These are phyloP conservation scores for Sander vitreus DNA, from an alignment of 2,113 vertebrate species.

Conservation along the genomic window DNA sequence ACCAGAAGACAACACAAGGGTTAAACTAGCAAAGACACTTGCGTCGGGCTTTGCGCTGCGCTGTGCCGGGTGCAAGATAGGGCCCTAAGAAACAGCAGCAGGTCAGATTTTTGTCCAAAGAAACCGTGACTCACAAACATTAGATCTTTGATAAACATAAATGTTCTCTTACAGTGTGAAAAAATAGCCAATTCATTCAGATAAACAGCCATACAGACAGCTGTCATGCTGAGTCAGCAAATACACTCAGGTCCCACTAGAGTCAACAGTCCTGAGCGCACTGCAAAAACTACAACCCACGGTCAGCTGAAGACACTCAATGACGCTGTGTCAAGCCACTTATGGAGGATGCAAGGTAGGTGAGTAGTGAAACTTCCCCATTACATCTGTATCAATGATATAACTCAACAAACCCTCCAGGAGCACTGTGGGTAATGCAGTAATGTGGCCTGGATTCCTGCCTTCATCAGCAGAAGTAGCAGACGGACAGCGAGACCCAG, in stretches of 20 bases:
- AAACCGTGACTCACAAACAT: not conserved
- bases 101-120: not conserved
- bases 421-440: conserved; percentile 20
- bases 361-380: not conserved
- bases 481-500: conserved; percentile 30
- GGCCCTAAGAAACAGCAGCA: not conserved
- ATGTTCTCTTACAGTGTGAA: not conserved
- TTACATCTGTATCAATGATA: conserved; percentile 2
- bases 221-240: not conserved
- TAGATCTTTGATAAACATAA: not conserved
- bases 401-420: conserved; percentile 15
- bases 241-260: not conserved
- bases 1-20: too few species aligned
- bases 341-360: not conserved
- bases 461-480: conserved; percentile 29
- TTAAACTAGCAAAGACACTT: too few species aligned
- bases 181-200: not conserved
- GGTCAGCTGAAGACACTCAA: not conserved
- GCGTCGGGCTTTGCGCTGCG: too few species aligned
- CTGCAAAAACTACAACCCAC: not conserved
- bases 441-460: conserved; percentile 37
- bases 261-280: not conserved
- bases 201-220: not conserved
- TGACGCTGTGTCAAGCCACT: too few species aligned
- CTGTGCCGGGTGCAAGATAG: too few species aligned